Evolutionary conservation across 92 coral and sea anemone species (phyloP).

Genomic region (Phenganax marumi): DNA sequence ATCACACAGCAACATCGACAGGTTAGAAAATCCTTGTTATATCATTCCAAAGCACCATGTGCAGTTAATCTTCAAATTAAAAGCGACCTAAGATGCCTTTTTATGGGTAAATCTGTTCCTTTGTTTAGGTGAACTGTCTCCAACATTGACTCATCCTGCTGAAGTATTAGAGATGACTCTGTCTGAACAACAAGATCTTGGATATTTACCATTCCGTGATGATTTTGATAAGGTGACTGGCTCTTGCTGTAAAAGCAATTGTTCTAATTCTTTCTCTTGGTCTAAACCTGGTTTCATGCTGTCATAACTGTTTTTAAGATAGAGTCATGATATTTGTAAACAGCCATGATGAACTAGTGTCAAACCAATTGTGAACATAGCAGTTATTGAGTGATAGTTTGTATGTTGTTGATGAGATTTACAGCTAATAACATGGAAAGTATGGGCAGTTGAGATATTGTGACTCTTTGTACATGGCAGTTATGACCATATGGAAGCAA

Average conservation of each 20-base stretch:
- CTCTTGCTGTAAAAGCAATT: background rate
- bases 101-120: background rate
- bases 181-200: slow-evolving; percentile 92
- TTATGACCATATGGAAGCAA: background rate
- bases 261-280: no score
- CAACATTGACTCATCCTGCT: slow-evolving; percentile 81
- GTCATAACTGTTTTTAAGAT: no score
- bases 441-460: background rate
- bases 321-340: no score
- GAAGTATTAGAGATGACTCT: slow-evolving; percentile 84
- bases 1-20: slow-evolving; percentile 77
- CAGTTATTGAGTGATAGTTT: no score
- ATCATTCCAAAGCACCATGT: background rate
- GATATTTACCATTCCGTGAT: slow-evolving; percentile 95
- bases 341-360: no score
- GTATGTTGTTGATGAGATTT: no score
- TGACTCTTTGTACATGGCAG: background rate
- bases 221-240: slow-evolving; percentile 87
- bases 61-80: no score
- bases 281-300: no score
- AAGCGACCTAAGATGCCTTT: no score
- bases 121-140: slow-evolving; percentile 75
- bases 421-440: no score
- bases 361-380: no score
- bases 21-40: slow-evolving; percentile 55